Base-by-base conservation (phyloP, 2,113 vertebrate genomes). In the Pholis gunnellus region DNA sequence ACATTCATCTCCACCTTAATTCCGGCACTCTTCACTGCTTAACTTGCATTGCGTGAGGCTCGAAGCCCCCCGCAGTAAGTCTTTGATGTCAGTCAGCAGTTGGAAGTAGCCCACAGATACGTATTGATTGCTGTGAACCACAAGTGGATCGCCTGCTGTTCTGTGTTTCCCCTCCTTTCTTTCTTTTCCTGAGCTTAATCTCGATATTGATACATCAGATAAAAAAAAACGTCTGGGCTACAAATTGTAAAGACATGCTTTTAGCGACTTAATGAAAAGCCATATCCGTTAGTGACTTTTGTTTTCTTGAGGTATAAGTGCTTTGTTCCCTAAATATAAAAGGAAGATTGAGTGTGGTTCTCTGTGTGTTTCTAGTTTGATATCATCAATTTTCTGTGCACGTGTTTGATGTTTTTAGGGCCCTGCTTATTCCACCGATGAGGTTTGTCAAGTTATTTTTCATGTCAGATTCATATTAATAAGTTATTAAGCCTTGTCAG, bases 61-160 rank as follows among this genome's bases (percentile, higher is more conserved):
- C 22, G 70, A 64, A 66, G 78, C 76, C 81, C 81, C 90, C 87
- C 36, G 56, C 88, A 69, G 88, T 44, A 48, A 9, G n/a, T 48
- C 88, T 93, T 91, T 94, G 91, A 94, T 90, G 86, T 78, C 59
- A 1, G 82, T 83, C 91, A 65, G 87, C 80, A 75, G 72, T 82
- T 87, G 82, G 86, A 89, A 88, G 89, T 13, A 82, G 68, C 78
- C 75, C 85, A 83, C 86, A 88, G 87, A 93, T 88, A 87, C 83
- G 57, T 85, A 54, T 91, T 57, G 92, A 94, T 94, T 60, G 70
- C 78, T 81, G 69, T 70, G 79, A 91, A 90, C 72, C 85, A 50
- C 82, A 79, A 87, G 87, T 72, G 71, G 25, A 69, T 79, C 79
- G 79, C 92, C 90, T 22, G 72, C 90, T 89, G 90, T n/a, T 86